Conservation (phyloP, 1,140 invertebrate genomes). For the Carposina sasakii region DNA sequence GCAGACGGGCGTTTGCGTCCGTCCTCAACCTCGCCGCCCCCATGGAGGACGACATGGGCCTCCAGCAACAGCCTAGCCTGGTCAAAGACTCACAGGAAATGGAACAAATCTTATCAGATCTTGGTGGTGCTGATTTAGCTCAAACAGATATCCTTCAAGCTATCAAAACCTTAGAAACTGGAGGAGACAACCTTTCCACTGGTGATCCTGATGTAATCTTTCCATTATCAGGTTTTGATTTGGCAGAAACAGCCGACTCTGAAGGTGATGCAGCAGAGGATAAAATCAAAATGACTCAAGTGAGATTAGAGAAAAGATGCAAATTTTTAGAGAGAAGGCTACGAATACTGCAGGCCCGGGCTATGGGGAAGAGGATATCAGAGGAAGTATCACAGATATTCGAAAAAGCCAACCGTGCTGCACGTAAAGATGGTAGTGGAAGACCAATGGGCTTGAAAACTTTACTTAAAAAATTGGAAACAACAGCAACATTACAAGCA, state of each 20-base stretch:
- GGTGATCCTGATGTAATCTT: slow-evolving; percentile 75
- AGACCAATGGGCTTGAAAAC: slow-evolving; percentile 52
- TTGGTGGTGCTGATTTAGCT: slow-evolving; percentile 71
- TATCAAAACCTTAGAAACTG: slow-evolving; percentile 78
- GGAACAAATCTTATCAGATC: slow-evolving; percentile 74
- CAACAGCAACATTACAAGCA: slow-evolving; percentile 54
- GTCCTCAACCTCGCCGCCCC: slow-evolving; percentile 68
- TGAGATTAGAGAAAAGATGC: slow-evolving; percentile 77
- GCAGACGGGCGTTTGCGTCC: slow-evolving; percentile 56
- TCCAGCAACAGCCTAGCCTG: slow-evolving; percentile 61
- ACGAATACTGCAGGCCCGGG: slow-evolving; percentile 81
- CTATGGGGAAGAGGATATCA: slow-evolving; percentile 82
- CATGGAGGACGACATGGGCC: slow-evolving; percentile 82
- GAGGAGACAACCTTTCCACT: slow-evolving; percentile 60
- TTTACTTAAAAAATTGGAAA: slow-evolving; percentile 55
- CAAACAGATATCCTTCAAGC: slow-evolving; percentile 77
- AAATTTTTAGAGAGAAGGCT: slow-evolving; percentile 82
- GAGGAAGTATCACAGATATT: slow-evolving; percentile 82
- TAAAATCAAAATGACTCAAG: slow-evolving; percentile 73
- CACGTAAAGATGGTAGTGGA: slow-evolving; percentile 49
- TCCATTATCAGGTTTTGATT: slow-evolving; percentile 75
- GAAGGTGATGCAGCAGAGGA: slow-evolving; percentile 65
- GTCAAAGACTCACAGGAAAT: slow-evolving; percentile 70
- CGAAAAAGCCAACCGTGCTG: slow-evolving; percentile 74
- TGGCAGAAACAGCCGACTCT: slow-evolving; percentile 66